Percentiles rank a stretch among this genome's conserved stretches.
phyloP scores from a whole-genome alignment of 1,140 invertebrate species.

The Cataglyphis hispanica region DNA sequence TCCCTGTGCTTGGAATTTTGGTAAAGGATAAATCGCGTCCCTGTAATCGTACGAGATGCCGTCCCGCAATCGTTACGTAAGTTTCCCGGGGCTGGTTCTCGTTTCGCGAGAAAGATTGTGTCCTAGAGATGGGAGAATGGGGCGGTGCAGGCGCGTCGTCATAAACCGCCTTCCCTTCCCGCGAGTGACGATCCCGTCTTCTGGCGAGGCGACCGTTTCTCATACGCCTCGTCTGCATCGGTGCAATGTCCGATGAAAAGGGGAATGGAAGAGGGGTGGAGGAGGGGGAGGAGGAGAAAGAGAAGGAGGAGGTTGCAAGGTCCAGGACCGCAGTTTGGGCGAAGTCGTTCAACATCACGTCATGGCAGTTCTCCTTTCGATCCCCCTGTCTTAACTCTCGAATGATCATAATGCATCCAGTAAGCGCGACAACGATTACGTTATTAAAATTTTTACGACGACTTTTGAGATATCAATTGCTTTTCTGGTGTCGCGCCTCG shows the following conservation, averaged over 20 bases:
- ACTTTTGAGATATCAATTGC: neutral
- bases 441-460: conserved; percentile 14
- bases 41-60: neutral
- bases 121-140: neutral
- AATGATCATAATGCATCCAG: neutral
- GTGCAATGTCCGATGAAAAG: conserved; percentile 61
- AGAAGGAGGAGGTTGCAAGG: conserved; percentile 38
- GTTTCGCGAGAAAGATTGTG: conserved; percentile 9
- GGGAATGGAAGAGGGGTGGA: neutral
- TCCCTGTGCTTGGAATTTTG: neutral
- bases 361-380: conserved; percentile 16
- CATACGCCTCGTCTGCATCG: conserved; percentile 55
- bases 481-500: no score
- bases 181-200: conserved; percentile 47
- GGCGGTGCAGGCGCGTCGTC: neutral
- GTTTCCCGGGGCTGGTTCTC: neutral
- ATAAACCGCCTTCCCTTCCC: conserved; percentile 30
- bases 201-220: conserved; percentile 42
- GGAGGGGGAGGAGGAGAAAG: neutral
- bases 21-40: neutral
- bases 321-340: conserved; percentile 56
- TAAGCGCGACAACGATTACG: neutral
- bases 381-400: neutral
- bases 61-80: neutral
- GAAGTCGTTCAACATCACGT: conserved; percentile 31